phyloP scores from a whole-genome alignment of 1,140 invertebrate genomes.

The Drosophila ficusphila region DNA sequence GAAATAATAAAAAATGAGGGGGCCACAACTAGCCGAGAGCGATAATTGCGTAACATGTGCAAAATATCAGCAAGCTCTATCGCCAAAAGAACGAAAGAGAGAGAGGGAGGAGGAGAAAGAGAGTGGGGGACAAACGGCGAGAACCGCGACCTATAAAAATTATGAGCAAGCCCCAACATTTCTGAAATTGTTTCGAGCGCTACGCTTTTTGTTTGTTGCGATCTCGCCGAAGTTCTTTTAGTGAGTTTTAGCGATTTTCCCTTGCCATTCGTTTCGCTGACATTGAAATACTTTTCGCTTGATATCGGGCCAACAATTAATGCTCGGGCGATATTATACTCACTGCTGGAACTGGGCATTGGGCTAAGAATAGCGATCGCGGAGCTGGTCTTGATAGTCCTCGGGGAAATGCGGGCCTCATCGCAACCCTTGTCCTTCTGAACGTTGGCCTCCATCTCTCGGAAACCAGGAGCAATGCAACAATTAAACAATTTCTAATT shows the following conservation, averaged over 20 bases:
- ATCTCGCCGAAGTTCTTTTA: constrained; percentile 7
- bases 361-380: neutral
- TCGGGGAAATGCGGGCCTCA: neutral
- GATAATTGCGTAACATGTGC: constrained; percentile 71
- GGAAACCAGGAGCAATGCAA: constrained; percentile 6
- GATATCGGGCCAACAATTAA: neutral
- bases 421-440: neutral
- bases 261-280: constrained; percentile 32
- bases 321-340: constrained; percentile 9
- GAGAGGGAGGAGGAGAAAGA: too few species aligned
- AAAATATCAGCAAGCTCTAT: constrained; percentile 42
- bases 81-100: neutral
- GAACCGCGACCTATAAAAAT: constrained; percentile 14
- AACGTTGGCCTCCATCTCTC: constrained; percentile 7
- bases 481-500: constrained; percentile 19
- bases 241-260: constrained; percentile 25
- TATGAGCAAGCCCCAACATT: constrained; percentile 41
- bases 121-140: constrained; percentile 6
- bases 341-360: constrained; percentile 24
- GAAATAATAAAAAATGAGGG: constrained; percentile 4
- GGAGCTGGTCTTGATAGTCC: neutral
- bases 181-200: constrained; percentile 43
- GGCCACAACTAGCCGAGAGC: constrained; percentile 38
- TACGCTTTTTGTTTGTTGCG: constrained; percentile 66
- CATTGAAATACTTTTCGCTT: constrained; percentile 67